Evolutionary conservation across 2,113 vertebrate species (phyloP).

Genomic region (Mobula birostris): DNA sequence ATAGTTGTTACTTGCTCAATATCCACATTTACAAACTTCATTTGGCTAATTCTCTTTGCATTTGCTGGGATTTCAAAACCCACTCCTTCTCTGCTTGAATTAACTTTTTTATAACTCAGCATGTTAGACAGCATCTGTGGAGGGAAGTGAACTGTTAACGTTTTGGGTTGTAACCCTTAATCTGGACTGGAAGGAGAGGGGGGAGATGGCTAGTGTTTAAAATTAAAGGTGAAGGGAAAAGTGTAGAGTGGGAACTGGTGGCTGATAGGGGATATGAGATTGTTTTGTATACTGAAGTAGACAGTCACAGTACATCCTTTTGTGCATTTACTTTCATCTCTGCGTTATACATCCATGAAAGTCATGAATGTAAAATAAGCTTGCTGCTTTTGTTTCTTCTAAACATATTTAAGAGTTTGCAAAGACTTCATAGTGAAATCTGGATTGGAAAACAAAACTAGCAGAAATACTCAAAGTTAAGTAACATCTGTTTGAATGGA

Average conservation of each 20-base stretch:
- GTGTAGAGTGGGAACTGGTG: too few species aligned
- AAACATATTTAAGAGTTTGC: too few species aligned
- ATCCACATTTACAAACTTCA: background rate
- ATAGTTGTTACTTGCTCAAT: background rate
- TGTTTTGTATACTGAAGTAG: background rate
- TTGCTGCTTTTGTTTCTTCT: background rate
- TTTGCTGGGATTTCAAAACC: background rate
- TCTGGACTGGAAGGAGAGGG: too few species aligned
- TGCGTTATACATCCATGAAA: background rate
- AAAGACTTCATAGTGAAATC: too few species aligned
- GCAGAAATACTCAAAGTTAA: too few species aligned
- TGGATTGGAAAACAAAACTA: too few species aligned
- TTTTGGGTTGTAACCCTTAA: too few species aligned
- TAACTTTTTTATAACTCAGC: background rate
- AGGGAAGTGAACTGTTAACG: too few species aligned
- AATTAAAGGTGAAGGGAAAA: too few species aligned
- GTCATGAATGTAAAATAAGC: background rate
- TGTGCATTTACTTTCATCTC: background rate
- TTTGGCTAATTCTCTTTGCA: background rate
- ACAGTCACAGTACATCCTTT: background rate
- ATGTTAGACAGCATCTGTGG: too few species aligned
- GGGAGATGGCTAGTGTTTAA: too few species aligned
- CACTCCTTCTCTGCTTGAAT: background rate
- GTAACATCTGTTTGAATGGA: too few species aligned
- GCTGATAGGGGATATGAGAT: background rate